phyloP scores from a whole-genome alignment of 2,113 vertebrate species.

The Halichoeres trimaculatus region DNA sequence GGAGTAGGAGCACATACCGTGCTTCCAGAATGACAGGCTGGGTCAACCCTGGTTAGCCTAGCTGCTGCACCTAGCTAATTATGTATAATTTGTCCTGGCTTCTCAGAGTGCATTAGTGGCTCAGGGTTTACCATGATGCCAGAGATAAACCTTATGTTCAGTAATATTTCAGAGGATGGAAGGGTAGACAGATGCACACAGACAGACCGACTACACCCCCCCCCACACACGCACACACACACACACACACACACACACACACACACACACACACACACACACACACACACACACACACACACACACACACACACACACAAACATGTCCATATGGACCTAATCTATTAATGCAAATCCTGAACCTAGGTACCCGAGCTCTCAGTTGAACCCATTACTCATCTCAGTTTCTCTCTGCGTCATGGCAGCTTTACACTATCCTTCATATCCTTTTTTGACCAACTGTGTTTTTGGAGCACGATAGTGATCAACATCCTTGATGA shows the following conservation, averaged over 20 bases:
- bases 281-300: neutral
- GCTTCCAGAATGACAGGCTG: constrained; percentile 42
- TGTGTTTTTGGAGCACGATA: constrained; percentile 50
- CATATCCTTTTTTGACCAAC: constrained; percentile 42
- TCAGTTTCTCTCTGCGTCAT: constrained; percentile 50
- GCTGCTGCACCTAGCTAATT: constrained; percentile 49
- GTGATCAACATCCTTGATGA: constrained; percentile 32
- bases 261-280: neutral
- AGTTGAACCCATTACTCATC: constrained; percentile 29
- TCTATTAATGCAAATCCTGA: constrained; percentile 49
- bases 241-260: neutral
- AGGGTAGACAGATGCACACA: constrained; percentile 24
- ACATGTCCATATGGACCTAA: constrained; percentile 22
- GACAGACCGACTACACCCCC: too few species aligned
- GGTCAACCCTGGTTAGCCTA: constrained; percentile 57
- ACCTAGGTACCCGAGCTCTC: constrained; percentile 28
- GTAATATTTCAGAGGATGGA: constrained; percentile 31
- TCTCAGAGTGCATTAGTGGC: constrained; percentile 41
- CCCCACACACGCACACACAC: neutral
- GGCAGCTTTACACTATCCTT: constrained; percentile 32
- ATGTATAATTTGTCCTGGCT: constrained; percentile 45
- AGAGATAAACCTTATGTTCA: constrained; percentile 9
- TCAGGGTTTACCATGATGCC: neutral
- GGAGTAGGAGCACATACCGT: constrained; percentile 31
- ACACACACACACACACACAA: neutral